Conservation (phyloP, 2,888 invertebrate species). For the Sphaerolaimus hirsutus region DNA sequence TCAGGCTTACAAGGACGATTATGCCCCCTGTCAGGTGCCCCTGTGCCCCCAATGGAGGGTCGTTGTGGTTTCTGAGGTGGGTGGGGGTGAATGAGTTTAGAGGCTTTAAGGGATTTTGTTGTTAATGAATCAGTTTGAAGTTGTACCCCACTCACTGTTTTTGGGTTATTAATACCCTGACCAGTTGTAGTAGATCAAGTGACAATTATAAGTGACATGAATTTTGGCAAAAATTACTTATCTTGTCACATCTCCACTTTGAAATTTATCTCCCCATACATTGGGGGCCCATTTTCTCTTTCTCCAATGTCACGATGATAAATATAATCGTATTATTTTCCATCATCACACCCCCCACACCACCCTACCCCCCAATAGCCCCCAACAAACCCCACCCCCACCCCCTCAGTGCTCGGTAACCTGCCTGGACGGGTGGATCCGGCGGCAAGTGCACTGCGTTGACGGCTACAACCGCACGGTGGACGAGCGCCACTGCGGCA, state of each 20-base stretch:
- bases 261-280: too few species aligned
- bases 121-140: too few species aligned
- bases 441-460: conserved; percentile 17
- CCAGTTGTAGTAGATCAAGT: not conserved
- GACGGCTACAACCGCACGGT: conserved; percentile 12
- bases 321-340: too few species aligned
- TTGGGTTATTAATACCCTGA: not conserved
- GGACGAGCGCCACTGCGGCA: conserved; percentile 10
- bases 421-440: conserved; percentile 21
- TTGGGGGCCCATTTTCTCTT: too few species aligned
- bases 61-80: conserved; percentile 26
- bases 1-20: conserved; percentile 12
- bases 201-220: not conserved
- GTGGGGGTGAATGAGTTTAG: not conserved
- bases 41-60: conserved; percentile 28
- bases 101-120: not conserved
- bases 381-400: not conserved
- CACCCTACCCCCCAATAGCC: too few species aligned
- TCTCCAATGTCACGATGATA: too few species aligned
- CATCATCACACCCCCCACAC: too few species aligned
- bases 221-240: too few species aligned
- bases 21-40: conserved; percentile 24
- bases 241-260: too few species aligned
- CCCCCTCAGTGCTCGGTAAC: conserved; percentile 13
- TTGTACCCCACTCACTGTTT: too few species aligned